A percentile compares a stretch with the other conserved stretches of the same genome.
Conservation (phyloP, 2,888 invertebrate species). For the Pteria penguin region DNA sequence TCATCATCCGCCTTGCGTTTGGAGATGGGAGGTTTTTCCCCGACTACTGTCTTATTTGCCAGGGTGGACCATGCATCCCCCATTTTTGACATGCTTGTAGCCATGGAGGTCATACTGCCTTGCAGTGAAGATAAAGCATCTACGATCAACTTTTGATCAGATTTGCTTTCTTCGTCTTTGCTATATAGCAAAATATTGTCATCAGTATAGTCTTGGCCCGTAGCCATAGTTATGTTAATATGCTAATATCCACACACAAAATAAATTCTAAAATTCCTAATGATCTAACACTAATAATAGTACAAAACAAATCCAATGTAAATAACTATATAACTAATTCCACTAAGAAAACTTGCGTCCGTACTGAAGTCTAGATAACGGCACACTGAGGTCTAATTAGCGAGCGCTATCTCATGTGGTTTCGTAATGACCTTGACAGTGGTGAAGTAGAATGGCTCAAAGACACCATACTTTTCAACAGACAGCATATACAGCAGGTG, state of each 20-base stretch:
- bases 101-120: conserved; percentile 6
- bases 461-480: no score
- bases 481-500: no score
- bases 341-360: neutral
- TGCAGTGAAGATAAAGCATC: neutral
- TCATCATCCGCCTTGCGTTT: no score
- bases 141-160: neutral
- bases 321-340: no score
- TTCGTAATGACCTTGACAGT: conserved; percentile 11
- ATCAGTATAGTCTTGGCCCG: neutral
- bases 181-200: neutral
- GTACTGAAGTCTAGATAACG: neutral
- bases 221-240: neutral
- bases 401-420: conserved; percentile 9
- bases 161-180: neutral
- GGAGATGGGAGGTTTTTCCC: neutral
- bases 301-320: no score
- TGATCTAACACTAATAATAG: no score
- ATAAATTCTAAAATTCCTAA: no score
- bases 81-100: neutral
- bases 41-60: neutral
- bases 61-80: neutral
- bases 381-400: conserved; percentile 14
- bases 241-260: no score
- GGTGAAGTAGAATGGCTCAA: no score